Evolutionary conservation across 2,888 invertebrate species (phyloP), one percentile per base, ranked within the genome.

Genomic region (Lamproptera curius): DNA sequence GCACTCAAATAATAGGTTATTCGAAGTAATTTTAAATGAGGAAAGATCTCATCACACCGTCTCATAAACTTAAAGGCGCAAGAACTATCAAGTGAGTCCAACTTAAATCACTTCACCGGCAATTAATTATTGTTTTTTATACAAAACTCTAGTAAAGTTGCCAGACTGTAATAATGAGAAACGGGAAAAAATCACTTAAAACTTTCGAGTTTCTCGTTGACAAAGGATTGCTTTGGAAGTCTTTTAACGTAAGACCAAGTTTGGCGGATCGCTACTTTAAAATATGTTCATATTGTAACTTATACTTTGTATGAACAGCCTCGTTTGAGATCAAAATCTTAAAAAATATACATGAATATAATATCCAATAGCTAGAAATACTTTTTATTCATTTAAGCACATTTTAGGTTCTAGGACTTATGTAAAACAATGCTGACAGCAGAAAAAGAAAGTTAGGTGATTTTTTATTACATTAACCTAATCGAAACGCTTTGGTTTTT

Each of bases 161-260:
- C 53, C 51, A 62, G 62, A 61, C 62, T 54, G 56, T 52, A 55
- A 58, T 60, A 59, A 57, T 58, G 54, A 58, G 51, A 41, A 16
- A 31, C 40, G 52, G 31, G 55, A 58, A 59, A 57, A 51, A 52
- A 50, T 49, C 50, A 44, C 45, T 51, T 50, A 38, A 49, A 55
- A 55, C 46, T 53, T 58, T 41, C 39, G 35, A 41, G 36, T 41
- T 51, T 39, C 42, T 31, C 44, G 34, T 13, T 47, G 49, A 44
- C 44, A 39, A 49, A 40, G 40, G 44, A 49, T 40, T 28, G 44
- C 36, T 38, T 40, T 28, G n/a, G 20, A 48, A 48, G 17, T 37
- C 23, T 16, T 17, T 16, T 11, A 31, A 31, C 31, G 31, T n/a
- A 31, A 28, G 28, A 28, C 28, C 11, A 11, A 31, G 11, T 31